Evolutionary conservation across 1,140 invertebrate genomes (phyloP).

Genomic region (Spodoptera frugiperda): DNA sequence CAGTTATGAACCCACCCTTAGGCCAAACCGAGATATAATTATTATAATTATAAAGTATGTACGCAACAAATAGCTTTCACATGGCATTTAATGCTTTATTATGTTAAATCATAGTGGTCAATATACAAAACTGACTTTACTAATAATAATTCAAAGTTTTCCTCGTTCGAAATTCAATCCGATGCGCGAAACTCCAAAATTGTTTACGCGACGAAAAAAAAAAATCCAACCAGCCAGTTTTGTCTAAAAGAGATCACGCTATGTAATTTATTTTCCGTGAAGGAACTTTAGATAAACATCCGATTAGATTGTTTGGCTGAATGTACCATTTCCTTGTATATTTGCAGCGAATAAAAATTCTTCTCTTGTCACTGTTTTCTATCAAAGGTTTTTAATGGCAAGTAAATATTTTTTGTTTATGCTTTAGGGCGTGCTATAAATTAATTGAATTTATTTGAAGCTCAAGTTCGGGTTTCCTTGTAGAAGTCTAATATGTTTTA

Average conservation of each 20-base stretch:
- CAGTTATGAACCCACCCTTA: too few species aligned
- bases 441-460: too few species aligned
- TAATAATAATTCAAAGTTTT: background rate
- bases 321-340: background rate
- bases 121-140: too few species aligned
- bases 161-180: conserved; percentile 8
- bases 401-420: too few species aligned
- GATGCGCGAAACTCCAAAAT: background rate
- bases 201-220: conserved; percentile 19
- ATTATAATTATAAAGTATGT: too few species aligned
- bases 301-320: background rate
- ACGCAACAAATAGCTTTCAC: too few species aligned
- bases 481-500: background rate
- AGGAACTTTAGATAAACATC: background rate
- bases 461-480: background rate
- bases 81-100: too few species aligned
- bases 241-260: background rate
- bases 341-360: background rate
- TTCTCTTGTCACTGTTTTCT: background rate
- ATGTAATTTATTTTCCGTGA: background rate
- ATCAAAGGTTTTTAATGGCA: too few species aligned
- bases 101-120: too few species aligned
- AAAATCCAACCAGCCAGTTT: background rate
- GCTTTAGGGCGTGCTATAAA: too few species aligned
- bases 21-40: too few species aligned